phyloP scores from a whole-genome alignment of 2,797 vertebrate species.

The Xenentodon cancila region DNA sequence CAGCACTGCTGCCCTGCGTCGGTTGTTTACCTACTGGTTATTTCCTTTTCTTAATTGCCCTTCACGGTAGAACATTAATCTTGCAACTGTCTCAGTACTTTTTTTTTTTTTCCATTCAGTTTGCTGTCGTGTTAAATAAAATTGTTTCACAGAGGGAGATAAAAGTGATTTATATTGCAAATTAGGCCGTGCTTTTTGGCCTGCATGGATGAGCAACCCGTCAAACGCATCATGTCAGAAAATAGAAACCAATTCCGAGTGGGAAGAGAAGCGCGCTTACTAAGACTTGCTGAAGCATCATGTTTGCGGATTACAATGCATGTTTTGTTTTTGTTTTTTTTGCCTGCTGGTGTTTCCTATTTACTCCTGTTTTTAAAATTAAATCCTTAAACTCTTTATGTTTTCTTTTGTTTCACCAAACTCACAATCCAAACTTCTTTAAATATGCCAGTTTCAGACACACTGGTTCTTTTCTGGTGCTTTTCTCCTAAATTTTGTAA shows the following conservation, averaged over 20 bases:
- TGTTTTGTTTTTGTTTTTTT: too few species aligned
- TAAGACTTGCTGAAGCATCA: slow-evolving; percentile 3
- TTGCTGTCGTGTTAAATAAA: too few species aligned
- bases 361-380: too few species aligned
- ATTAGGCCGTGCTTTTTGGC: background rate
- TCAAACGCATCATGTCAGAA: slow-evolving; percentile 10
- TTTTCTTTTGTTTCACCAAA: too few species aligned
- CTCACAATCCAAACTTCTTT: too few species aligned
- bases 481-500: too few species aligned
- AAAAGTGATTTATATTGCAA: slow-evolving; percentile 16
- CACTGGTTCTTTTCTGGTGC: too few species aligned
- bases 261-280: background rate
- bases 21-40: slow-evolving; percentile 31
- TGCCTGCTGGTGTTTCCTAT: too few species aligned
- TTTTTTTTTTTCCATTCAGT: background rate
- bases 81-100: background rate
- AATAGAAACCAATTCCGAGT: slow-evolving; percentile 4
- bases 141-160: background rate
- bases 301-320: too few species aligned
- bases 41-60: slow-evolving; percentile 26
- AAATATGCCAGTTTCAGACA: too few species aligned
- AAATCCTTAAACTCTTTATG: too few species aligned
- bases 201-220: slow-evolving; percentile 14
- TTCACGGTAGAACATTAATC: slow-evolving; percentile 19
- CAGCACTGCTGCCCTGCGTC: background rate